Evolutionary conservation across 2,797 vertebrate genomes (phyloP), one percentile per base, ranked within the genome.

Genomic region (Knipowitschia caucasica): DNA sequence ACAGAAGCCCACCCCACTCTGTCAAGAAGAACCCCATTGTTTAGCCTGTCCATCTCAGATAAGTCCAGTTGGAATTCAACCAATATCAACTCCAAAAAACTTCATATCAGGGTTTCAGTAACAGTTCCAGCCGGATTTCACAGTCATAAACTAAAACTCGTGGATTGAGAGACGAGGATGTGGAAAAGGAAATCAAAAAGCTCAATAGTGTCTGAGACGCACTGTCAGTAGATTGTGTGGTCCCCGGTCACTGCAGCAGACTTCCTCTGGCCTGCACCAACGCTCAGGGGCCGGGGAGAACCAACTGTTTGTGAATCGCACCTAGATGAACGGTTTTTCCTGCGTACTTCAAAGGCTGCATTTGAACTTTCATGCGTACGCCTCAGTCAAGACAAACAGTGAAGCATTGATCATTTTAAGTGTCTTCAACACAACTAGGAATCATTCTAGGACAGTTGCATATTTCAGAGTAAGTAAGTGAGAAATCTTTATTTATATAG

Each of bases 281-380:
- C 75, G 78, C 62, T 74, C 67, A 83, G 64, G 73, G 64, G 67
- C 70, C 59, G n/a, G 68, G 73, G 74, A 80, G 63, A 78, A 73
- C 56, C 64, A 59, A 30, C 66, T 70, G 61, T 77, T 80, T 87
- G 88, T 88, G 83, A 88, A 85, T 73, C 82, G 71, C 71, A 83
- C 84, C 81, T 60, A 75, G 67, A 72, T 64, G 71, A 75, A 65
- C 59, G 30, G 74, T 74, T 81, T 70, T 69, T 81, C 82, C 59
- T 53, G 23, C 77, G 47, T 51, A 75, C 85, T 88, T 88, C 84
- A 88, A 88, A 87, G 70, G 65, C 29, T 24, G 44, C 53, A 80
- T 80, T 70, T 83, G 78, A 82, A 78, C 73, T 82, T 75, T 80
- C 67, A 59, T 80, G 60, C 75, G 66, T 57, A 72, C 69, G 69